Percentiles rank a stretch among this genome's conserved stretches.
These are phyloP conservation scores for Ptyas mucosa DNA, from an alignment of 2,113 vertebrate genomes.

Conservation along the genomic window DNA sequence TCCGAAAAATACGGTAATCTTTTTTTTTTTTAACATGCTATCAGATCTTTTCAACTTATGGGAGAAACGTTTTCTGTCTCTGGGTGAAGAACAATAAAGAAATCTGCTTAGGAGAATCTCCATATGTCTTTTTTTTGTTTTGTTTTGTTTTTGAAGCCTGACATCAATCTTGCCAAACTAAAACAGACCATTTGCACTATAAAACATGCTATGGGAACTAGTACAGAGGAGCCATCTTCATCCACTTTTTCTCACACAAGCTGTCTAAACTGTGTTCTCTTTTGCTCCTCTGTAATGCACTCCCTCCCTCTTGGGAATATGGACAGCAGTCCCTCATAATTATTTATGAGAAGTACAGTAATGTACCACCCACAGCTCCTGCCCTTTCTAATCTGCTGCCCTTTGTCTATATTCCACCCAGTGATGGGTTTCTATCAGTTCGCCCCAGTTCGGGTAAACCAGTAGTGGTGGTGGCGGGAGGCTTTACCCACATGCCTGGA, in stretches of 20 bases:
- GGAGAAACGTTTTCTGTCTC: neutral
- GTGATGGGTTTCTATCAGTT: too few relatives aligned
- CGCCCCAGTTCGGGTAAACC: too few relatives aligned
- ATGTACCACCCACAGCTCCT: neutral
- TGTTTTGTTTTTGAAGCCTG: neutral
- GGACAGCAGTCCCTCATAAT: neutral
- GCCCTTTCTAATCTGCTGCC: neutral
- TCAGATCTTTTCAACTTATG: neutral
- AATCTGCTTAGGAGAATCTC: neutral
- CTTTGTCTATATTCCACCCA: neutral
- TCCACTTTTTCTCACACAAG: neutral
- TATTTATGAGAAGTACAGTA: neutral
- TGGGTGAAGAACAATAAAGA: neutral
- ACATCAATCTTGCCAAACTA: neutral
- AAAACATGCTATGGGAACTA: neutral
- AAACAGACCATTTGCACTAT: neutral
- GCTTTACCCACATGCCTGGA: too few relatives aligned
- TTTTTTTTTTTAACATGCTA: neutral
- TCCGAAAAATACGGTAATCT: too few relatives aligned
- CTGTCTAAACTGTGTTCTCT: neutral
- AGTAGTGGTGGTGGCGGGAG: too few relatives aligned
- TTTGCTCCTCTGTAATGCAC: neutral
- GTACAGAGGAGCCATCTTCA: neutral
- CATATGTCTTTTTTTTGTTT: neutral
- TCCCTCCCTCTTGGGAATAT: neutral